phyloP scores from a whole-genome alignment of 2,797 vertebrate genomes.

The Erethizon dorsatum region DNA sequence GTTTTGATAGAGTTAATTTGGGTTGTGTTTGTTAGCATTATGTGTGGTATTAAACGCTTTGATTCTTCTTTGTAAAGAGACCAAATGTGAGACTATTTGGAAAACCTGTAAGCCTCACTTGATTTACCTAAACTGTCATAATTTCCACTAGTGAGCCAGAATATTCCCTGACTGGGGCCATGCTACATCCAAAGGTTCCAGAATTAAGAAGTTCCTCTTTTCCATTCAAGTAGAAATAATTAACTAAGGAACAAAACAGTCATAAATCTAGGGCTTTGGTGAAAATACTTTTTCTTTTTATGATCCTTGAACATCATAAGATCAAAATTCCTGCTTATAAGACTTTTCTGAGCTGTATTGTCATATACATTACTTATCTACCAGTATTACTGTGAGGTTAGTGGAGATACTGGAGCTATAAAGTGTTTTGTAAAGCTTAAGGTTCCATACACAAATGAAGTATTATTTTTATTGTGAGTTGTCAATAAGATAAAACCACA shows the following conservation, averaged over 20 bases:
- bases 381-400: background rate
- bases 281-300: slow-evolving; percentile 55
- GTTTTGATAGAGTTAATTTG: slow-evolving; percentile 33
- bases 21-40: background rate
- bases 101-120: slow-evolving; percentile 14
- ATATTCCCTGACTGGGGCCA: background rate
- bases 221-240: slow-evolving; percentile 49
- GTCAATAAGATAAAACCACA: slow-evolving; percentile 35
- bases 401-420: background rate
- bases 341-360: background rate
- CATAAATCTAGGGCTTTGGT: slow-evolving; percentile 20
- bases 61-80: background rate
- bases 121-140: slow-evolving; percentile 13
- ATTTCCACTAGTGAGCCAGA: slow-evolving; percentile 50
- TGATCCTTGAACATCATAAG: slow-evolving; percentile 40
- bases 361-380: background rate
- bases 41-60: background rate
- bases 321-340: slow-evolving; percentile 10
- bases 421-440: slow-evolving; percentile 33
- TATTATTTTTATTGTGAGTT: slow-evolving; percentile 44
- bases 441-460: background rate
- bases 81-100: background rate
- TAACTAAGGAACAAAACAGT: slow-evolving; percentile 45
- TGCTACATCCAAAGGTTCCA: slow-evolving; percentile 4
- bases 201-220: slow-evolving; percentile 55